phyloP scores from a whole-genome alignment of 2,113 vertebrate genomes.

The Hippocampus abdominalis region DNA sequence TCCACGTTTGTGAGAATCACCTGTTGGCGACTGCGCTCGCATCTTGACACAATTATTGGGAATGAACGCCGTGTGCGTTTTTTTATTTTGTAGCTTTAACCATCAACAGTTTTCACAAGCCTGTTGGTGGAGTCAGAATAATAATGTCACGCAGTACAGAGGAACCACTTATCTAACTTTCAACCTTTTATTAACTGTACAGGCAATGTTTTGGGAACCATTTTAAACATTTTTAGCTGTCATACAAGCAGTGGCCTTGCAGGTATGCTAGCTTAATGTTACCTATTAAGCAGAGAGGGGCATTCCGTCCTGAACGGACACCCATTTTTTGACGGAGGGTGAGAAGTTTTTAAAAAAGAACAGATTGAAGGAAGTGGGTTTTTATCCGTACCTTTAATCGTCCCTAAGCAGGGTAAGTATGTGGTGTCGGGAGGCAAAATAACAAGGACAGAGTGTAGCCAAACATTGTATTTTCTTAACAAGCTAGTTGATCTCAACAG shows the following conservation, averaged over 20 bases:
- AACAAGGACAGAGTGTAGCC: too few relatives aligned
- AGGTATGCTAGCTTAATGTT: background rate
- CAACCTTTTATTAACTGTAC: background rate
- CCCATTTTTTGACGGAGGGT: too few relatives aligned
- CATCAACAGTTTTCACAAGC: constrained; percentile 9
- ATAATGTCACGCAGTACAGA: background rate
- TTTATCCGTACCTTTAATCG: too few relatives aligned
- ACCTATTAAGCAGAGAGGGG: too few relatives aligned
- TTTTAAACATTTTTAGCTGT: background rate
- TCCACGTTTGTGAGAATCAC: constrained; percentile 38
- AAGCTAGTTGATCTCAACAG: too few relatives aligned
- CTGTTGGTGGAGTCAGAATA: background rate
- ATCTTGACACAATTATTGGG: constrained; percentile 34
- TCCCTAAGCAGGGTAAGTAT: too few relatives aligned
- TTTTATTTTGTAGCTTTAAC: constrained; percentile 9
- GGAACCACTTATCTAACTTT: background rate
- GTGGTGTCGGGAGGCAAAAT: too few relatives aligned
- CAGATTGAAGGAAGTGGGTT: too few relatives aligned
- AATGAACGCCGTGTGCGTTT: constrained; percentile 13
- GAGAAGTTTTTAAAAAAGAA: too few relatives aligned
- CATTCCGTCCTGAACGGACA: too few relatives aligned
- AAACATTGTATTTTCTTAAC: too few relatives aligned
- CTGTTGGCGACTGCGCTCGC: constrained; percentile 17
- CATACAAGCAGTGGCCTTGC: background rate
- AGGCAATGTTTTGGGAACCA: background rate